Percentiles rank a stretch among this genome's conserved stretches.
These are phyloP conservation scores for Xenotilapia longispinis DNA, from an alignment of 2,113 vertebrate genomes.

Conservation along the genomic window DNA sequence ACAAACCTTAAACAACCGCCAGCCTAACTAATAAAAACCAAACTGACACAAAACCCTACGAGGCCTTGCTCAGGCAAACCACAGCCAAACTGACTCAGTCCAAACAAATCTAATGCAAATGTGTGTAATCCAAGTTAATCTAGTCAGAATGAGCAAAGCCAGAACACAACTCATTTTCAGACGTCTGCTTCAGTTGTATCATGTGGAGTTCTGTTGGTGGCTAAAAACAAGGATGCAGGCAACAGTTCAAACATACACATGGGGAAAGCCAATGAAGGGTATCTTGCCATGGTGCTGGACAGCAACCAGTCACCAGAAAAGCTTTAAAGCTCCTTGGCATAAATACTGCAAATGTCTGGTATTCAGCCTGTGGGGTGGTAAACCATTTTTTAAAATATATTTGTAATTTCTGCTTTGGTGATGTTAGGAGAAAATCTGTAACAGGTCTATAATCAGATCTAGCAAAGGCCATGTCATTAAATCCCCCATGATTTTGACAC, in stretches of 20 bases:
- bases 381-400: neutral
- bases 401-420: neutral
- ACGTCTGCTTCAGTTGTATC: neutral
- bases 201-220: neutral
- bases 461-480: neutral
- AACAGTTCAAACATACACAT: neutral
- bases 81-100: neutral
- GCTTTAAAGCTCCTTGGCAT: neutral
- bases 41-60: slow-evolving; percentile 8
- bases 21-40: slow-evolving; percentile 18
- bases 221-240: neutral
- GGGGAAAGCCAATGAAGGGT: neutral
- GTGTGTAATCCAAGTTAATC: slow-evolving; percentile 38
- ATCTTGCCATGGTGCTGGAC: neutral
- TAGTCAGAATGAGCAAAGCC: slow-evolving; percentile 14
- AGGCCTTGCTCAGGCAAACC: neutral
- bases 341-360: neutral
- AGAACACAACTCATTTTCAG: neutral
- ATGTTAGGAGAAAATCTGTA: neutral
- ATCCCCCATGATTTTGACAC: neutral
- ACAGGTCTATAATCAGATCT: neutral
- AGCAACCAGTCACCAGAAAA: neutral
- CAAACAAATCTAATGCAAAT: slow-evolving; percentile 33
- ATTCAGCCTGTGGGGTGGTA: neutral
- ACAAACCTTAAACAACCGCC: slow-evolving; percentile 1